Percentiles rank a stretch among this genome's conserved stretches.
These are phyloP conservation scores for Peromyscus nudipes DNA, from an alignment of 2,797 vertebrate species.

Conservation along the genomic window DNA sequence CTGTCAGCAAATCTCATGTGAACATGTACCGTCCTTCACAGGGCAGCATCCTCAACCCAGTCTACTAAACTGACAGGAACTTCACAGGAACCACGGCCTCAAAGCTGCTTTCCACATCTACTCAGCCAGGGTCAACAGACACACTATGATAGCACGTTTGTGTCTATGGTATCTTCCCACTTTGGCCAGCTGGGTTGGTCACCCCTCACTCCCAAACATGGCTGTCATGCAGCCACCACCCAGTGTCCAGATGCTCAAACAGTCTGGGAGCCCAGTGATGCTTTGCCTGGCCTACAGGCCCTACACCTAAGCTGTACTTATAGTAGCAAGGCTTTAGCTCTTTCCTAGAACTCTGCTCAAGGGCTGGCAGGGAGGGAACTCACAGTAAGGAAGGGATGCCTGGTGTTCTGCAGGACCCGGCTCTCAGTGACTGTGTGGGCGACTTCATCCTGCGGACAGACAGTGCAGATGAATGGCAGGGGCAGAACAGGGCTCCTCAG, in stretches of 20 bases:
- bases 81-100: not conserved
- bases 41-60: not conserved
- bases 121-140: not conserved
- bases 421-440: constrained; percentile 98
- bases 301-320: not conserved
- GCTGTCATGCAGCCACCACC: not conserved
- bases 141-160: not conserved
- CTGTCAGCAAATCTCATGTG: fast-evolving
- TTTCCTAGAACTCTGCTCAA: not conserved
- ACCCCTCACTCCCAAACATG: not conserved
- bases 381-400: constrained; percentile 97
- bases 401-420: constrained; percentile 96
- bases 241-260: not conserved
- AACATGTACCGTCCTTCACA: not conserved
- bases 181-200: not conserved
- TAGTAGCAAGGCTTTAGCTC: not conserved
- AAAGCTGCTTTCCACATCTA: not conserved
- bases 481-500: fast-evolving
- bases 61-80: not conserved
- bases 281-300: not conserved
- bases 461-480: not conserved
- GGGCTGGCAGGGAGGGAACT: constrained; percentile 61
- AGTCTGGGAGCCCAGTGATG: not conserved
- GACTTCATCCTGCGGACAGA: constrained; percentile 93
- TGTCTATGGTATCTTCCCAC: not conserved